Base-by-base conservation (phyloP, 1,140 invertebrate genomes). In the Physella acuta region DNA sequence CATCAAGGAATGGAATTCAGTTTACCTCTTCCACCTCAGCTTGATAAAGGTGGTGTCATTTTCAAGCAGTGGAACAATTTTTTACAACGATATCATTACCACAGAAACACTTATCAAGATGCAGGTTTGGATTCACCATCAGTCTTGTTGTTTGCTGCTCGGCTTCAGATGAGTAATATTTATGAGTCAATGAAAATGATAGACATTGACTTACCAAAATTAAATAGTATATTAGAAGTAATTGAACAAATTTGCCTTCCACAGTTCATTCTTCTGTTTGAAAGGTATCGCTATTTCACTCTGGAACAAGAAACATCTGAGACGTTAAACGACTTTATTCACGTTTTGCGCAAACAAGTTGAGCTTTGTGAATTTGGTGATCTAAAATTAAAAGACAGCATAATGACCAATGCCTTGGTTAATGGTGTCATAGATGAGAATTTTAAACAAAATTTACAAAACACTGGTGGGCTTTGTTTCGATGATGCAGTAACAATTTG, bases 341-440 rank as follows among this genome's bases (percentile, higher is more conserved):
- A 52, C 33, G 49, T 51, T 51, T 36, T 64, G 5, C 30, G 62
- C 4, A 51, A 64, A 24, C 62, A 64, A 24, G 51, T 64, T 30
- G 51, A 64, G 4, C 4, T 64, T 51, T 64, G 62, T 64, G 44
- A 64, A 28, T 64, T 64, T 33, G 51, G 62, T 30, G 39, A 44
- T 20, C 20, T 44, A 20, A 53, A 64, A 36, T 17, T 64, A 1
- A 51, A 64, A 26, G 62, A 64, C 28, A 64, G 51, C 30, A 30
- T 64, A 1, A 33, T 64, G 62, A 64, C 51, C 3, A 64, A 14
- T 52, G 62, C 49, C 3, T 52, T 64, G 20, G 31, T 53, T 24
- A 64, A 53, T 64, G 62, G 62, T n/a, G 31, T 64, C 2, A 52
- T 24, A 24, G 62, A 64, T 64, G 62, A 52, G 33, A 64, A 52